Evolutionary conservation across 1,140 invertebrate species (phyloP).

Genomic region (Radopholus similis): DNA sequence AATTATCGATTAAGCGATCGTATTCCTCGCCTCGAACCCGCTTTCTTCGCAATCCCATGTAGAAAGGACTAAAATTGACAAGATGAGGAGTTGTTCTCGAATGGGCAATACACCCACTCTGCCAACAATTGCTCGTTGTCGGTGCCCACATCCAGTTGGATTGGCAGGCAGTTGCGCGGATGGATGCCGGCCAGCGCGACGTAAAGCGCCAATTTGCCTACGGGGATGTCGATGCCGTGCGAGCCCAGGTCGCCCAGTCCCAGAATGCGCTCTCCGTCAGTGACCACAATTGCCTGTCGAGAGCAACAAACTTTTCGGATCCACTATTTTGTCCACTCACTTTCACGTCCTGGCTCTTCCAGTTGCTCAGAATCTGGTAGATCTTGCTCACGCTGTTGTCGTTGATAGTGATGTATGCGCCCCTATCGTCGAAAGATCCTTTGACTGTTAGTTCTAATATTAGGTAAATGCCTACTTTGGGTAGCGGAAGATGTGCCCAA

Average conservation of each 20-base stretch:
- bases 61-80: too few relatives aligned
- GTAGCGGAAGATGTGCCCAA: too few relatives aligned
- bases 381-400: slow-evolving; percentile 72
- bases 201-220: slow-evolving; percentile 86
- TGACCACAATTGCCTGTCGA: slow-evolving; percentile 80
- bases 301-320: slow-evolving; percentile 57
- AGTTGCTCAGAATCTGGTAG: slow-evolving; percentile 67
- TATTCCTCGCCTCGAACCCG: slow-evolving; percentile 80
- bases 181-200: slow-evolving; percentile 87
- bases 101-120: too few relatives aligned
- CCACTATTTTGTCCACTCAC: too few relatives aligned
- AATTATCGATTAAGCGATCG: slow-evolving; percentile 93
- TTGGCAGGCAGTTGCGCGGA: slow-evolving; percentile 83
- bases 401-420: too few relatives aligned
- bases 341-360: slow-evolving; percentile 82
- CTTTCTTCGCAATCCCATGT: slow-evolving; percentile 84
- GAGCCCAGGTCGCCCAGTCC: slow-evolving; percentile 88
- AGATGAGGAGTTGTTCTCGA: too few relatives aligned
- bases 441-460: too few relatives aligned
- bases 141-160: slow-evolving; percentile 86
- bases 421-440: too few relatives aligned
- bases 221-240: slow-evolving; percentile 90
- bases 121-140: slow-evolving; percentile 81
- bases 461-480: too few relatives aligned
- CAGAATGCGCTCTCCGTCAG: slow-evolving; percentile 87